Evolutionary conservation across 2,888 invertebrate genomes (phyloP), one percentile per base, ranked within the genome.

Genomic region (Tetranychus truncatus): DNA sequence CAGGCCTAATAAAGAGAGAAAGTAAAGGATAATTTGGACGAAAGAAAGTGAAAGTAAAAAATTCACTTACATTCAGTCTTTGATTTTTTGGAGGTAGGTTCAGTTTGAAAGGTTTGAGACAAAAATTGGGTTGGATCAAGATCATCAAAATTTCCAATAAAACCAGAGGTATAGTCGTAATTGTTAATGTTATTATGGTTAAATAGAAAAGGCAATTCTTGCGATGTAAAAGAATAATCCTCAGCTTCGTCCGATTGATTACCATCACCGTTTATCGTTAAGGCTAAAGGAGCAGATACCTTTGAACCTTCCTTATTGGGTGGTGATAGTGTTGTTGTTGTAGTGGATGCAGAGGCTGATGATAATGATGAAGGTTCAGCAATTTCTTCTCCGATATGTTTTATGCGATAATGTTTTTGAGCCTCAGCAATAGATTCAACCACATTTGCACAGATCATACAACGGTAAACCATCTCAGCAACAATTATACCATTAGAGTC

Each of bases 401-500:
- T 76, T 8, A 71, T 21, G 18, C 72, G 76, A 72, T 76, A 77
- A 73, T 77, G 77, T 74, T 65, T 69, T 65, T 76, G 77, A n/a
- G 74, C 74, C 24, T 77, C 75, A 34, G 72, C 74, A 8, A 75
- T 34, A n/a, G 44, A 45, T 21, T 77, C 77, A 46, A 66, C 18
- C 34, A 77, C 73, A 65, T 73, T 73, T 5, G 74, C 66, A 65
- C 77, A 77, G 15, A 77, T 73, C 76, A 77, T 76, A 73, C 77
- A 77, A 34, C 77, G 69, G 45, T 77, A 77, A 24, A 76, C 75
- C 73, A 76, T 77, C 71, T 77, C 77, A 66, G 77, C 77, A 24
- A 77, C 71, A 34, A 77, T 76, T 45, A 77, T 77, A 20, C 77
- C 77, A 45, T 75, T 77, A 6, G 75, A 45, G 66, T 77, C 75